Base-by-base conservation (phyloP, 2,888 invertebrate genomes). In the Andrena chrysosceles region DNA sequence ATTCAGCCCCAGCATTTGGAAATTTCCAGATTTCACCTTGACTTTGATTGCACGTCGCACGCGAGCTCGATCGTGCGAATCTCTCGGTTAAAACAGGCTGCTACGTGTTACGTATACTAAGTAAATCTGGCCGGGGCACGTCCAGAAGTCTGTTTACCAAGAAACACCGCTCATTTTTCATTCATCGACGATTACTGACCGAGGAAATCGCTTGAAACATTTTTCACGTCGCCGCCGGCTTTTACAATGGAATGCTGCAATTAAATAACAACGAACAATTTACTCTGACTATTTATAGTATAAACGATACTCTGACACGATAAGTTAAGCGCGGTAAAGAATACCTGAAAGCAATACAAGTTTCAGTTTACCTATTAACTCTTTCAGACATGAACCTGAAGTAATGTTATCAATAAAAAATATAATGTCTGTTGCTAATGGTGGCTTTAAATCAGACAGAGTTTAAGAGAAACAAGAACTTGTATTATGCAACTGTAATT, bases 1-100 rank as follows among this genome's bases (percentile, higher is more conserved):
- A 83, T 83, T 83, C 81, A 83, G 52, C 72, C 29, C 26, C 20
- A 52, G 54, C 68, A 69, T 83, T 83, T 83, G 80, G 81, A 89
- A 84, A 81, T 87, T 86, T 87, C 67, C 81, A 81, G 78, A 81
- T 82, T 82, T 83, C 68, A 78, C 87, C 89, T 88, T 89, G 88
- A 89, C 89, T 89, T 87, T 90, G 86, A 89, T 90, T 84, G 75
- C 79, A 54, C 76, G 77, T 60, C 71, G 78, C 85, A 84, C 84
- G 82, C 84, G 86, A 86, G 72, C 68, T 35, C 68, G 56, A 80
- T 80, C 84, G 80, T 68, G 84, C 80, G 80, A 84, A 84, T 80
- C 59, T 68, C 69, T 72, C 81, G 52, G 48, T 33, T 68, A 68
- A 63, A 75, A 67, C 71, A 23, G 42, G 63, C 33, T 42, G 31